Percentiles rank a stretch among this genome's conserved stretches.
phyloP scores from a whole-genome alignment of 2,888 invertebrate genomes.

The Theristus sp. region DNA sequence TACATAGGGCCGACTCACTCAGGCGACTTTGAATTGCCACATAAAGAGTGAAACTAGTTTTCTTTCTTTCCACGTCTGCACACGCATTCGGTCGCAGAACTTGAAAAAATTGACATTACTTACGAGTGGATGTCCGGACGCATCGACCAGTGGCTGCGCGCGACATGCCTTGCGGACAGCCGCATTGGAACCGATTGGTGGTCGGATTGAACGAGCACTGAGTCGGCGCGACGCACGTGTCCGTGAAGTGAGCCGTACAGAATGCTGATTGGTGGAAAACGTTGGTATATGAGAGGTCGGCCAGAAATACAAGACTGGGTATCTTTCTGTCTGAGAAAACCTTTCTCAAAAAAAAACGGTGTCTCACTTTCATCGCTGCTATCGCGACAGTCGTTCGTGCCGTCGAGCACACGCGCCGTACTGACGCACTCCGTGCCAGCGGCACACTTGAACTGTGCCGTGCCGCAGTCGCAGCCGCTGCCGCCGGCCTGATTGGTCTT shows the following conservation, averaged over 20 bases:
- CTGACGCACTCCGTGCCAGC: slow-evolving; percentile 1
- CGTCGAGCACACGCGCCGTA: slow-evolving; percentile 3
- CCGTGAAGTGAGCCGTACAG: neutral
- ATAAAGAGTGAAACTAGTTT: too few relatives aligned
- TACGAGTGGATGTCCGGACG: too few relatives aligned
- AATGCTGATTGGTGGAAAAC: neutral
- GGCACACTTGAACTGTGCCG: slow-evolving; percentile 1
- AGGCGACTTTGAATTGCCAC: too few relatives aligned
- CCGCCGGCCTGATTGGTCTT: neutral
- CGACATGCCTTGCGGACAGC: neutral
- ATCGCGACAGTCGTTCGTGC: slow-evolving; percentile 3
- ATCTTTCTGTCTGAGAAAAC: too few relatives aligned
- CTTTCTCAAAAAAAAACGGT: neutral
- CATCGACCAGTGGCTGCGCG: neutral
- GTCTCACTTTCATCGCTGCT: slow-evolving; percentile 5
- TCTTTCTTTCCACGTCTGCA: too few relatives aligned
- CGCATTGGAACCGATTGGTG: neutral
- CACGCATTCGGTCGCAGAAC: too few relatives aligned
- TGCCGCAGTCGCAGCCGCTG: neutral
- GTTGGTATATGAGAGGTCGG: neutral
- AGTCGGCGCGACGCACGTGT: neutral
- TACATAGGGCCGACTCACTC: too few relatives aligned
- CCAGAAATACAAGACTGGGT: too few relatives aligned
- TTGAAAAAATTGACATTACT: too few relatives aligned
- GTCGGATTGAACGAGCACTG: neutral